These are phyloP conservation scores for Eupithecia abbreviata DNA, from an alignment of 2,888 invertebrate genomes.

Conservation along the genomic window DNA sequence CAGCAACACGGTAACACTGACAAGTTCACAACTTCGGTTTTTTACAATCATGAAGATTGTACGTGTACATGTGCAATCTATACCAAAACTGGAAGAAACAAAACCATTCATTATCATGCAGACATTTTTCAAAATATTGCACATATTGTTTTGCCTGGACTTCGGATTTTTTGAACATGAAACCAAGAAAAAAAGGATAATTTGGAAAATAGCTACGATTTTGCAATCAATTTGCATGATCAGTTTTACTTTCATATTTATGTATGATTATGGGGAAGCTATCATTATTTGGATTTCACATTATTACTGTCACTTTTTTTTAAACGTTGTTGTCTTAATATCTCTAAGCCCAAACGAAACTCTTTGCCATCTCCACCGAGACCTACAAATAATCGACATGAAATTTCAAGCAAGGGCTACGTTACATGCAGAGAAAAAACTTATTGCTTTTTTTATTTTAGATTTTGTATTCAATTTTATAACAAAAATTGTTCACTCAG, in stretches of 20 bases:
- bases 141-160: background rate
- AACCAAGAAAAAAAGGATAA: background rate
- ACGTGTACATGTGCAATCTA: background rate
- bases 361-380: background rate
- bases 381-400: background rate
- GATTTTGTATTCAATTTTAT: background rate
- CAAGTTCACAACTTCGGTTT: background rate
- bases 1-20: background rate
- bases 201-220: background rate
- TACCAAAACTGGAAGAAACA: background rate
- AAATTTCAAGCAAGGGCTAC: background rate
- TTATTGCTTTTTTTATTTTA: background rate
- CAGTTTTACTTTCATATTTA: background rate
- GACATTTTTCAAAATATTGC: background rate
- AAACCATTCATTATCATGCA: background rate
- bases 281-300: background rate
- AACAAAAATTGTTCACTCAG: background rate
- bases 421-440: background rate
- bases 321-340: background rate
- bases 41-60: background rate
- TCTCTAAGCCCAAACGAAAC: background rate
- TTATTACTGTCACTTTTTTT: background rate
- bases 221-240: background rate
- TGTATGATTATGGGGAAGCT: too few species aligned
- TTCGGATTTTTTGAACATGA: conserved; percentile 2